These are phyloP conservation scores for Dicentrarchus labrax DNA, from an alignment of 2,113 vertebrate genomes.

Conservation along the genomic window DNA sequence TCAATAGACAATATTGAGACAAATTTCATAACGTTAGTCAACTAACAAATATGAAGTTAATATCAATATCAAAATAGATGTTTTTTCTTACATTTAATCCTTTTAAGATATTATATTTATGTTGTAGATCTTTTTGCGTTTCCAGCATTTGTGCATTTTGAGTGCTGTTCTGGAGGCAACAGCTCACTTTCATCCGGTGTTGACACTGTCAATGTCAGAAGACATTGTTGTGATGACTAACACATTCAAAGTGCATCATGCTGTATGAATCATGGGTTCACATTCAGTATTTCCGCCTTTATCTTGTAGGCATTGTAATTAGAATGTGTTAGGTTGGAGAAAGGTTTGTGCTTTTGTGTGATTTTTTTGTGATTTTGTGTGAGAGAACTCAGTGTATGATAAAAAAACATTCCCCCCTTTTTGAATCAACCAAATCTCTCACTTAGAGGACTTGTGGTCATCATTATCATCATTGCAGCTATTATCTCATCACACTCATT, in stretches of 20 bases:
- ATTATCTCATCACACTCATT: conserved; percentile 32
- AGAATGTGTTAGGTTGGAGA: neutral
- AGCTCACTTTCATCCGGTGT: neutral
- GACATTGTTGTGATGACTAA: neutral
- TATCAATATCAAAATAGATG: neutral
- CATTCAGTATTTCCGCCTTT: conserved; percentile 4
- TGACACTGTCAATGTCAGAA: neutral
- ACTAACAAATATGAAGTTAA: neutral
- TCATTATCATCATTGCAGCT: conserved; percentile 28
- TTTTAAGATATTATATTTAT: neutral
- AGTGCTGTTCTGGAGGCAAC: neutral
- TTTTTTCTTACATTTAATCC: neutral
- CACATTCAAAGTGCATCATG: neutral
- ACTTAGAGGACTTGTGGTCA: conserved; percentile 28
- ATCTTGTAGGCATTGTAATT: neutral
- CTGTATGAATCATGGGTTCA: neutral
- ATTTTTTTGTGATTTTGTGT: conserved; percentile 8
- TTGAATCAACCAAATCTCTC: conserved; percentile 28
- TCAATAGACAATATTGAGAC: neutral
- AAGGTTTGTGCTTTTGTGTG: neutral
- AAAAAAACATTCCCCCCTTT: neutral
- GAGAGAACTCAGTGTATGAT: conserved; percentile 11
- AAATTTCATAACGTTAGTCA: neutral
- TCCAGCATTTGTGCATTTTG: neutral
- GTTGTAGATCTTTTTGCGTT: neutral